phyloP scores from a whole-genome alignment of 1,140 invertebrate genomes.

The Laodelphax striatellus region DNA sequence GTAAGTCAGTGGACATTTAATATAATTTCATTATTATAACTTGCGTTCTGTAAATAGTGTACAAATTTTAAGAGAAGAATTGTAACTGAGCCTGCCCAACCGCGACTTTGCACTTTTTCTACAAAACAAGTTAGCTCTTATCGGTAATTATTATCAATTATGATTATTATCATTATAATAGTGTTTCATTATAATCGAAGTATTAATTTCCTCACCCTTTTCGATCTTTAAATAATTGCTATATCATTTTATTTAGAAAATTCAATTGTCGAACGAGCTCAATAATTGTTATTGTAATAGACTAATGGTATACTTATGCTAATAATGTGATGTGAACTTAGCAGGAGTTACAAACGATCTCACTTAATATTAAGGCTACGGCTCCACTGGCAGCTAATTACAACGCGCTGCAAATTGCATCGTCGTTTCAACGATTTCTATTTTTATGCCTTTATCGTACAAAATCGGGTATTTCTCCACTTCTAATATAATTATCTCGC shows the following conservation, averaged over 20 bases:
- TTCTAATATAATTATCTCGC: too few species aligned
- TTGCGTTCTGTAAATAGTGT: conserved; percentile 20
- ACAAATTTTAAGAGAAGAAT: conserved; percentile 16
- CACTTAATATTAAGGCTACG: conserved; percentile 15
- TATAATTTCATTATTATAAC: too few species aligned
- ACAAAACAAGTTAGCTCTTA: conserved; percentile 10
- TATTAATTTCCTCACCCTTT: not conserved
- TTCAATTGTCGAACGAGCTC: not conserved
- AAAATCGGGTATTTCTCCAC: too few species aligned
- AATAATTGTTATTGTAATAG: too few species aligned
- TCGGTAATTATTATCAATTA: not conserved
- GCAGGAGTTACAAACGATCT: conserved; percentile 6
- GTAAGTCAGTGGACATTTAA: too few species aligned
- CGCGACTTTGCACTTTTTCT: conserved; percentile 25
- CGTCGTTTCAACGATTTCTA: too few species aligned
- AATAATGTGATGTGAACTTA: too few species aligned
- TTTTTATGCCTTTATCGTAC: too few species aligned
- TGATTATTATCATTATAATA: conserved; percentile 1
- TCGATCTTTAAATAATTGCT: not conserved
- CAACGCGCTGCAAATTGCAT: too few species aligned
- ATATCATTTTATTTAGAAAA: not conserved
- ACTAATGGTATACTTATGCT: too few species aligned
- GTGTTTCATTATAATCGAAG: not conserved
- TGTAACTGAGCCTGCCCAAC: conserved; percentile 21
- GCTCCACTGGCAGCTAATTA: not conserved